These are phyloP conservation scores for Diprion similis DNA, from an alignment of 1,140 invertebrate genomes.

Conservation along the genomic window DNA sequence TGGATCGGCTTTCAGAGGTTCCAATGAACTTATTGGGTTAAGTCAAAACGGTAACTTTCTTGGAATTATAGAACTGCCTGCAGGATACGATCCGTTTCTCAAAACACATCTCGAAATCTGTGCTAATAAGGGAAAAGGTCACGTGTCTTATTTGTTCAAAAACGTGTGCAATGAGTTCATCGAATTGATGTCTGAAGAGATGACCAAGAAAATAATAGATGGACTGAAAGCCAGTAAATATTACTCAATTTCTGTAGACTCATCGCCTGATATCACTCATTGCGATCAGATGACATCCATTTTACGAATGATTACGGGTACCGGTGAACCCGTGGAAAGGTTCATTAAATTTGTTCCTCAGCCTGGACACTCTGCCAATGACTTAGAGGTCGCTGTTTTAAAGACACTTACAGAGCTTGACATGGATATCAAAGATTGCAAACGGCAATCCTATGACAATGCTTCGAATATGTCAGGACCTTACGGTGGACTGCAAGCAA, in stretches of 20 bases:
- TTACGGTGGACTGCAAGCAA: constrained; percentile 39
- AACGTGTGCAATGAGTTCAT: constrained; percentile 37
- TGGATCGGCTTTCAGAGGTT: constrained; percentile 33
- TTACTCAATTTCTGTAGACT: constrained; percentile 40
- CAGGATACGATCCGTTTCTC: constrained; percentile 37
- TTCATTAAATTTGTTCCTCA: constrained; percentile 22
- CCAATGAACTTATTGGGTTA: constrained; percentile 35
- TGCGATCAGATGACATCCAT: constrained; percentile 33
- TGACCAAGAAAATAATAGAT: constrained; percentile 31
- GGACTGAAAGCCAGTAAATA: constrained; percentile 39
- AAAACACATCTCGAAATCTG: too few species aligned
- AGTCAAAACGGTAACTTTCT: constrained; percentile 37
- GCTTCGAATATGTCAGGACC: constrained; percentile 40
- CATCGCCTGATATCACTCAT: constrained; percentile 35
- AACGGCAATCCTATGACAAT: constrained; percentile 45
- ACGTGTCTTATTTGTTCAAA: constrained; percentile 32
- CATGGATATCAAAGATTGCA: constrained; percentile 30
- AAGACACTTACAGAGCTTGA: neutral
- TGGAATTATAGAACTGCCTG: constrained; percentile 34
- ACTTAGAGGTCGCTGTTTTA: neutral
- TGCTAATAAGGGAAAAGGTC: constrained; percentile 21
- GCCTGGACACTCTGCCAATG: constrained; percentile 3
- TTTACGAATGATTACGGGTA: constrained; percentile 29
- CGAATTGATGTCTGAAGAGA: constrained; percentile 36
- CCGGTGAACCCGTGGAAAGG: constrained; percentile 9